Evolutionary conservation across 2,888 invertebrate species (phyloP).

Genomic region (Blastobasis adustella): DNA sequence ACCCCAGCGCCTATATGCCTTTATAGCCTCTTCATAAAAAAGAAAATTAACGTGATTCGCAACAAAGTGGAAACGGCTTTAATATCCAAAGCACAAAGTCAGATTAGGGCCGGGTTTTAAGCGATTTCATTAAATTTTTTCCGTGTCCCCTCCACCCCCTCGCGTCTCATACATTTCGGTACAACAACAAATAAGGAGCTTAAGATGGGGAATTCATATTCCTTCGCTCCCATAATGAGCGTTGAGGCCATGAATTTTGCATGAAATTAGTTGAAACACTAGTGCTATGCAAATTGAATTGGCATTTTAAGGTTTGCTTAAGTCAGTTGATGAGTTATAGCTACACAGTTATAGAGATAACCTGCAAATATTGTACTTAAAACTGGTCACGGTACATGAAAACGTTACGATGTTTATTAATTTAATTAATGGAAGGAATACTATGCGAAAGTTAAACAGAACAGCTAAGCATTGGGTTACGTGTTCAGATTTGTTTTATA

Average conservation of each 20-base stretch:
- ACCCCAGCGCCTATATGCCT: no score
- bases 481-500: no score
- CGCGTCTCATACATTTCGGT: constrained; percentile 34
- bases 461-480: no score
- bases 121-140: constrained; percentile 34
- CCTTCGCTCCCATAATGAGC: constrained; percentile 32
- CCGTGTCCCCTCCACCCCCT: constrained; percentile 19
- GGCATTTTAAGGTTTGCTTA: no score
- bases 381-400: no score
- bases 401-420: no score
- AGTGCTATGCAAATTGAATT: no score
- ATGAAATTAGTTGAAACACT: constrained; percentile 1
- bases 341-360: no score
- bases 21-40: background rate
- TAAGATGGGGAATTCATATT: constrained; percentile 32
- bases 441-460: no score
- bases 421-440: no score
- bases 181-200: constrained; percentile 48
- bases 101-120: constrained; percentile 27
- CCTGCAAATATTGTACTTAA: no score
- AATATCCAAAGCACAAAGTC: constrained; percentile 21
- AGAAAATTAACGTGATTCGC: constrained; percentile 1
- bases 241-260: constrained; percentile 16
- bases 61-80: constrained; percentile 1
- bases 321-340: no score